Conservation (phyloP, 2,888 invertebrate genomes). For the Drosophila tanythrix region DNA sequence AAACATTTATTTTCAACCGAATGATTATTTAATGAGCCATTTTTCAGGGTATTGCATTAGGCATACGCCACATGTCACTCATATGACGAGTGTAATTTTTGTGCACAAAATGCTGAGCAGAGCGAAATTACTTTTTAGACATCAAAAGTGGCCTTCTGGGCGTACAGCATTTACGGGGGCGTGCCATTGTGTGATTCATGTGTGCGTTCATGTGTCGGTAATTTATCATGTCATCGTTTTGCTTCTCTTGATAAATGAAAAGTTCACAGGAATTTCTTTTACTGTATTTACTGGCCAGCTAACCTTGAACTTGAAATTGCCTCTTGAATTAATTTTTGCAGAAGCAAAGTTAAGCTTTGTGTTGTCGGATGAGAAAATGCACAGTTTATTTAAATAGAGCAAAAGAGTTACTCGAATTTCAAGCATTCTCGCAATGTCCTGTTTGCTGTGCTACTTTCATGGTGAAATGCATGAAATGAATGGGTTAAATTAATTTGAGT, state of each 20-base stretch:
- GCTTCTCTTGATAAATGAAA: slow-evolving; percentile 20
- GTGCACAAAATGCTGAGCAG: slow-evolving; percentile 8
- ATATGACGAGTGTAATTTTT: slow-evolving; percentile 4
- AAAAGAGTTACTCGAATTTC: neutral
- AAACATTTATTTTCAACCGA: slow-evolving; percentile 26
- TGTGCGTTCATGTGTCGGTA: slow-evolving; percentile 53
- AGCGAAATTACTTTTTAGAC: slow-evolving; percentile 31
- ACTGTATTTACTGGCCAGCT: neutral
- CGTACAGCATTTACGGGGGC: slow-evolving; percentile 4
- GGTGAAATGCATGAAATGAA: neutral
- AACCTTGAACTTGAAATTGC: neutral
- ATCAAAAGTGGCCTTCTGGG: slow-evolving; percentile 29
- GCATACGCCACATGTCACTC: slow-evolving; percentile 38
- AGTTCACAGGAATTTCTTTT: slow-evolving; percentile 11
- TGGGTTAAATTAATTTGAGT: neutral
- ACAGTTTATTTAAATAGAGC: neutral
- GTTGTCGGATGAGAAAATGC: neutral
- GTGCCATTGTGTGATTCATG: slow-evolving; percentile 12
- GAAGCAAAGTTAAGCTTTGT: neutral
- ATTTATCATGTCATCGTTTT: slow-evolving; percentile 51
- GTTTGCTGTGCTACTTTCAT: neutral
- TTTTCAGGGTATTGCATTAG: slow-evolving; percentile 22
- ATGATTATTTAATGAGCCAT: slow-evolving; percentile 17
- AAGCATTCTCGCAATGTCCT: neutral
- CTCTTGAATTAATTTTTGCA: neutral